Percentiles rank a stretch among this genome's conserved stretches.
phyloP scores from a whole-genome alignment of 2,888 invertebrate species.

The Cheilosia grossa region DNA sequence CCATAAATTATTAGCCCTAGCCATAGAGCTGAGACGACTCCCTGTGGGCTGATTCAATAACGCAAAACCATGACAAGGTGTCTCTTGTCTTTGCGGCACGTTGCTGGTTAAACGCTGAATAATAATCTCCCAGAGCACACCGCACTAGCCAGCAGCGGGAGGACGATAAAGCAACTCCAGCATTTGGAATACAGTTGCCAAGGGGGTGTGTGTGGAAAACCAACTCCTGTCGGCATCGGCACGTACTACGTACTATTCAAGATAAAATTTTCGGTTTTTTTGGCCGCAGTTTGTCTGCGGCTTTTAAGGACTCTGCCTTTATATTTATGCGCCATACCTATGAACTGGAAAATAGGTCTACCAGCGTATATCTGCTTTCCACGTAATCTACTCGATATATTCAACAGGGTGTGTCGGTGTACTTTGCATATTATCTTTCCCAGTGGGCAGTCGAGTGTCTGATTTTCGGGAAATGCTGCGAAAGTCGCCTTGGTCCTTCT shows the following conservation, averaged over 20 bases:
- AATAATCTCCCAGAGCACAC: constrained; percentile 19
- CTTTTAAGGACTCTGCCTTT: neutral
- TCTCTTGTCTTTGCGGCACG: constrained; percentile 12
- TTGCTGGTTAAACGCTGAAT: constrained; percentile 29
- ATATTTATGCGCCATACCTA: neutral
- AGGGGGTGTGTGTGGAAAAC: neutral
- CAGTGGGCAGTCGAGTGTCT: neutral
- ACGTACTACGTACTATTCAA: constrained; percentile 1
- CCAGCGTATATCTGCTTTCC: constrained; percentile 15
- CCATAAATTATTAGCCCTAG: constrained; percentile 30
- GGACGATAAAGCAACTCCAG: constrained; percentile 8
- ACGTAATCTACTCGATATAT: constrained; percentile 17
- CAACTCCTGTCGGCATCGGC: constrained; percentile 18
- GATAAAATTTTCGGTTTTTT: neutral
- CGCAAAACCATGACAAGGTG: constrained; percentile 26
- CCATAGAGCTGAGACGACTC: constrained; percentile 14
- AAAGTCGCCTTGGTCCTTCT: neutral
- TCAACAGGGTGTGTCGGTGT: constrained; percentile 18
- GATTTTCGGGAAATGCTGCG: neutral
- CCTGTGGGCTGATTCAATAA: constrained; percentile 56
- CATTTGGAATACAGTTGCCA: neutral
- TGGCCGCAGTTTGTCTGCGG: neutral
- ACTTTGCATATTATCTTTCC: constrained; percentile 14
- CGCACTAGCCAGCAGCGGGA: neutral
- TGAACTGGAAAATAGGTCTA: neutral